Conservation (phyloP, 2,888 invertebrate genomes). For the Autographa pulchrina region DNA sequence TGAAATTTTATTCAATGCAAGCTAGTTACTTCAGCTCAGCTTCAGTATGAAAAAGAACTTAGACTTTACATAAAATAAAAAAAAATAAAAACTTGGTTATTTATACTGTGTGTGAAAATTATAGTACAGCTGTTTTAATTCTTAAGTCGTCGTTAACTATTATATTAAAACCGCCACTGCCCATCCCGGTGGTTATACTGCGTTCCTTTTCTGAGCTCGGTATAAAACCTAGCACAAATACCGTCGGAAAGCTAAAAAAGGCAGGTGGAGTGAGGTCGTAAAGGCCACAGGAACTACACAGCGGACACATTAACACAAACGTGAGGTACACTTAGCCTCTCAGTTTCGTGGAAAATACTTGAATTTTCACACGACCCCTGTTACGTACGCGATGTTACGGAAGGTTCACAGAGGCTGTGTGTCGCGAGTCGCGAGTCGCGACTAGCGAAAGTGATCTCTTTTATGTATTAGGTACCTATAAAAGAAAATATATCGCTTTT, state of each 20-base stretch:
- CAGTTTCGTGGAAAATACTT: conserved; percentile 55
- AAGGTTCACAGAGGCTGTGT: conserved; percentile 35
- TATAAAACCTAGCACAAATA: conserved; percentile 45
- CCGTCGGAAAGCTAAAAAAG: conserved; percentile 33
- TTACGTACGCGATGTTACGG: conserved; percentile 60
- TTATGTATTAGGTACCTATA: neutral
- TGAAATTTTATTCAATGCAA: too few relatives aligned
- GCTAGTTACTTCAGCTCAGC: too few relatives aligned
- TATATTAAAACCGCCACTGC: neutral
- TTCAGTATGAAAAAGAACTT: too few relatives aligned
- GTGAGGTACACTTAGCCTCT: conserved; percentile 41
- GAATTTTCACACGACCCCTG: conserved; percentile 58
- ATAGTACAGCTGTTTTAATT: neutral
- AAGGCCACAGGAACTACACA: conserved; percentile 46
- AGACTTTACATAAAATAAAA: too few relatives aligned
- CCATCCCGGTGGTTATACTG: neutral
- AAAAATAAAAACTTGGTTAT: too few relatives aligned
- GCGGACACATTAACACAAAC: conserved; percentile 54
- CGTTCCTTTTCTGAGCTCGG: conserved; percentile 14
- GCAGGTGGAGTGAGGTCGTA: conserved; percentile 33
- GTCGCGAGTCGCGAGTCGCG: conserved; percentile 17
- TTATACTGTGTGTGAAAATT: too few relatives aligned
- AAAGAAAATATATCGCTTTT: too few relatives aligned
- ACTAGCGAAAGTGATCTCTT: conserved; percentile 35
- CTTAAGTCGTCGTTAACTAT: neutral